phyloP scores from a whole-genome alignment of 2,888 invertebrate species.

The Deroplatys truncata region DNA sequence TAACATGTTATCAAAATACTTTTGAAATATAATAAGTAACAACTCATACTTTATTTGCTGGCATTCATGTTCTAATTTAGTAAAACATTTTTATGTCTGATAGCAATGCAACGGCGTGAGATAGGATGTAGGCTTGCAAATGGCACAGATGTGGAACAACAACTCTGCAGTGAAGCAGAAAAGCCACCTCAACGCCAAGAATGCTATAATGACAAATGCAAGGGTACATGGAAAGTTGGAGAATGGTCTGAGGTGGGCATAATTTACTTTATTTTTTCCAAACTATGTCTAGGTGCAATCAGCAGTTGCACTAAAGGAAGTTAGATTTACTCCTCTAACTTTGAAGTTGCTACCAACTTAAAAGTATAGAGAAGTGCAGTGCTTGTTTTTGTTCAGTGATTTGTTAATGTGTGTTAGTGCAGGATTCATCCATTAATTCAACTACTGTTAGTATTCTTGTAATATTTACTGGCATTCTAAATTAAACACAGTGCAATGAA shows the following conservation, averaged over 20 bases:
- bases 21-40: too few relatives aligned
- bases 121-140: conserved; percentile 54
- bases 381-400: too few relatives aligned
- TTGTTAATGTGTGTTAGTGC: too few relatives aligned
- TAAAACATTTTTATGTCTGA: not conserved
- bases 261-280: not conserved
- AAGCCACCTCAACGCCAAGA: conserved; percentile 75
- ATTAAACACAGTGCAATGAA: too few relatives aligned
- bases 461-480: too few relatives aligned
- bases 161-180: conserved; percentile 65
- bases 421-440: too few relatives aligned
- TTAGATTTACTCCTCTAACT: not conserved
- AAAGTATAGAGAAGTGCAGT: too few relatives aligned
- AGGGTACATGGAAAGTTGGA: conserved; percentile 84
- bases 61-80: too few relatives aligned
- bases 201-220: conserved; percentile 79
- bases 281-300: conserved; percentile 7
- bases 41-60: too few relatives aligned
- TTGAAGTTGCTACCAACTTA: not conserved
- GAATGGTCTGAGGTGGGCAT: conserved; percentile 84
- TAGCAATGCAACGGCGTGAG: conserved; percentile 69
- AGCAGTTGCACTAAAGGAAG: not conserved
- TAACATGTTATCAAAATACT: too few relatives aligned
- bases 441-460: too few relatives aligned
- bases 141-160: conserved; percentile 50